Evolutionary conservation across 2,113 vertebrate species (phyloP).

Genomic region (Nettapus auritus): DNA sequence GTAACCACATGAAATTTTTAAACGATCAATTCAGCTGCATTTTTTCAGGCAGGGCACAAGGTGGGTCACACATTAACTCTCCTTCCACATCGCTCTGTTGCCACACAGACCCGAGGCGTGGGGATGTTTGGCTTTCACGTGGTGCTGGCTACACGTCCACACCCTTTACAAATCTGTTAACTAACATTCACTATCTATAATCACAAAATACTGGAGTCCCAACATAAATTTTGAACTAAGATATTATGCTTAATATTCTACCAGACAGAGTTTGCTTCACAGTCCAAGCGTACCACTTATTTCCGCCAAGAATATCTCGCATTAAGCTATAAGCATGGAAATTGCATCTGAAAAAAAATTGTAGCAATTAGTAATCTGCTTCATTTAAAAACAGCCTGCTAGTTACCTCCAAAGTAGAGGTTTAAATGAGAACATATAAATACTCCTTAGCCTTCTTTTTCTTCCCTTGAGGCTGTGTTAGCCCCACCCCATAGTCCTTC

Average conservation of each 20-base stretch:
- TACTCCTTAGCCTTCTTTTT: neutral
- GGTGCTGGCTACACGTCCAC: neutral
- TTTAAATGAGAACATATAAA: neutral
- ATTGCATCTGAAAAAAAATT: neutral
- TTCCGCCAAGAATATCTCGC: neutral
- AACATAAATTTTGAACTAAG: neutral
- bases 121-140: neutral
- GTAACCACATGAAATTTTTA: neutral
- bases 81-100: neutral
- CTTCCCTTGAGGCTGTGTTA: neutral
- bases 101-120: neutral
- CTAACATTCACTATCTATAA: neutral
- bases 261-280: neutral
- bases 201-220: neutral
- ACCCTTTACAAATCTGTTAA: neutral
- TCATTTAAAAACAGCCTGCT: neutral
- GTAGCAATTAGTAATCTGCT: neutral
- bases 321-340: neutral
- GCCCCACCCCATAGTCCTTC: neutral
- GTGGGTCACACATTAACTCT: neutral
- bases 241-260: neutral
- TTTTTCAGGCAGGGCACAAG: neutral
- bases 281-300: neutral
- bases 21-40: neutral
- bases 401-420: neutral